phyloP scores from a whole-genome alignment of 92 coral and sea anemone species.

The Meandrina meandrites region DNA sequence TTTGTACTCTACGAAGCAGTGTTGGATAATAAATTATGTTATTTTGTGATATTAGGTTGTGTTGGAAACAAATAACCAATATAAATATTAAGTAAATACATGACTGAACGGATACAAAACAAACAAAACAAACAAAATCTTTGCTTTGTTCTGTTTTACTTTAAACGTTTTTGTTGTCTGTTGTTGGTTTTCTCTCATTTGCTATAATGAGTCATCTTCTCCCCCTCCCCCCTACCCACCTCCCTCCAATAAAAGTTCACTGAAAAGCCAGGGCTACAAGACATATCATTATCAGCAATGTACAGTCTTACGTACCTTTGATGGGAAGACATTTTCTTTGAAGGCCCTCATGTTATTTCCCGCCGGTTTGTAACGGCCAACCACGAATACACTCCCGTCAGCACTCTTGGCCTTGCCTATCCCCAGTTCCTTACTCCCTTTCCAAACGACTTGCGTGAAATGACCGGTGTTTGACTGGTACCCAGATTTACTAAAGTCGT shows the following conservation, averaged over 20 bases:
- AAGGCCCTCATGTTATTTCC: slow-evolving; percentile 83
- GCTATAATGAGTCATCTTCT: not conserved
- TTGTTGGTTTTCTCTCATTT: not conserved
- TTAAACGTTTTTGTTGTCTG: not conserved
- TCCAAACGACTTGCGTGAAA: slow-evolving; percentile 95
- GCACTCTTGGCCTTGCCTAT: slow-evolving; percentile 85
- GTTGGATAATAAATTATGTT: no score
- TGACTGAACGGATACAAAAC: no score
- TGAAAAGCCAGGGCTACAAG: not conserved
- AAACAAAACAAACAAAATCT: not conserved
- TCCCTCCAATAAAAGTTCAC: no score
- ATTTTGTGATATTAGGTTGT: no score
- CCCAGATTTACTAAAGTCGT: slow-evolving; percentile 69
- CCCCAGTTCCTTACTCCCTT: slow-evolving; percentile 71
- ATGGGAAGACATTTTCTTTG: slow-evolving; percentile 79
- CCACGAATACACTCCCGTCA: slow-evolving; percentile 83
- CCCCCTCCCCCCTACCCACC: not conserved
- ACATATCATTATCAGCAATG: not conserved
- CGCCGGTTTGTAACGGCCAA: slow-evolving; percentile 93
- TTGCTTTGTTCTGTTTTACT: not conserved
- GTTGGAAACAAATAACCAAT: no score
- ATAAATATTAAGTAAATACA: no score
- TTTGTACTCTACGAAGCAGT: no score
- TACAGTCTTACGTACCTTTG: slow-evolving; percentile 38
- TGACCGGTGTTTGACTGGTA: slow-evolving; percentile 84